These are phyloP conservation scores for Shinisaurus crocodilurus DNA, from an alignment of 2,113 vertebrate genomes.

Conservation along the genomic window DNA sequence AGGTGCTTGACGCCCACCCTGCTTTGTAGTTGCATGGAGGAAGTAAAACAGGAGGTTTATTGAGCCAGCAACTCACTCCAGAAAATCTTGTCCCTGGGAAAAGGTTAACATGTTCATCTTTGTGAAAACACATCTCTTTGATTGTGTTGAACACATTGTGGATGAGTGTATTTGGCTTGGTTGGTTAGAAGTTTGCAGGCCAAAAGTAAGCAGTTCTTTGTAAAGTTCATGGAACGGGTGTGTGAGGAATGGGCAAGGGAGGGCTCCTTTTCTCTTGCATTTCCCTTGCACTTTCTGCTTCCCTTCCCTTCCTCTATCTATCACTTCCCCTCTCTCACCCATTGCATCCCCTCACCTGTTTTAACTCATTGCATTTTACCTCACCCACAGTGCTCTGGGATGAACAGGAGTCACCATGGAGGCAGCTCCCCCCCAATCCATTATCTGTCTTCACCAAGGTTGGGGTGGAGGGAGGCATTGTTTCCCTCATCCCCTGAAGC, in stretches of 20 bases:
- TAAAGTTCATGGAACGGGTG: not conserved
- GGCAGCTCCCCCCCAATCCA: not conserved
- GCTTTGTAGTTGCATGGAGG: not conserved
- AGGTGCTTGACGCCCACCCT: not conserved
- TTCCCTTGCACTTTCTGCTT: too few species aligned
- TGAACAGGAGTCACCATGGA: not conserved
- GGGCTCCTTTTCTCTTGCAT: not conserved
- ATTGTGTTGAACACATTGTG: too few species aligned
- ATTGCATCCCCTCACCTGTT: not conserved
- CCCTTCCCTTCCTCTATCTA: not conserved
- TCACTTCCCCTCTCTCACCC: not conserved
- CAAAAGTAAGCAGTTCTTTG: not conserved
- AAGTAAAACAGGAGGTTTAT: not conserved
- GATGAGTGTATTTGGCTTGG: not conserved
- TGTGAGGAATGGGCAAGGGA: not conserved
- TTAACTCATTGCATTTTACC: not conserved
- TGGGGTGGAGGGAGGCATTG: too few species aligned
- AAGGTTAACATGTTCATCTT: not conserved
- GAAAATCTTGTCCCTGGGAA: not conserved
- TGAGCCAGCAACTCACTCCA: not conserved
- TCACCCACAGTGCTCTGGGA: not conserved
- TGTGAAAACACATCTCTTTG: not conserved
- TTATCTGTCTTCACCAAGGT: not conserved
- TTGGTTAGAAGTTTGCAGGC: not conserved
- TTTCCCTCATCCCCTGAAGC: not conserved